Percentiles rank a stretch among this genome's conserved stretches.
These are phyloP conservation scores for Lophura nycthemera DNA, from an alignment of 2,113 vertebrate genomes.

Conservation along the genomic window DNA sequence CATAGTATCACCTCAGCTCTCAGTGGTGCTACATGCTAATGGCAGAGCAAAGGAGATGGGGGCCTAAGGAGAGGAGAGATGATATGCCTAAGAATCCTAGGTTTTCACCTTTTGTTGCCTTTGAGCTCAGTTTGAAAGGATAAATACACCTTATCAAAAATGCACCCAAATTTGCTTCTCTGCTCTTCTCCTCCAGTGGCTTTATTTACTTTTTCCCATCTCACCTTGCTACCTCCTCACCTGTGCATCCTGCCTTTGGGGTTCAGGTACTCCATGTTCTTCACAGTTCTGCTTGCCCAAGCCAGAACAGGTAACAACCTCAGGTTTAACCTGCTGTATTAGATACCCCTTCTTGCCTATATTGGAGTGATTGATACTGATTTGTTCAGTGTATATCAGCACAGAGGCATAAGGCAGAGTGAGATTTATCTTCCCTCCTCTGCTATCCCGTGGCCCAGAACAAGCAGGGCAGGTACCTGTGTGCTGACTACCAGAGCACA, in stretches of 20 bases:
- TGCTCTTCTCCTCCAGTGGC: not conserved
- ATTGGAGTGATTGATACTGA: not conserved
- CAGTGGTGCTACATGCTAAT: fast-evolving
- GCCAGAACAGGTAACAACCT: not conserved
- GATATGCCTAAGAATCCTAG: not conserved
- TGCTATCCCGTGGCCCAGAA: not conserved
- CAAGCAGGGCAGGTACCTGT: not conserved
- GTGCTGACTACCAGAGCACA: fast-evolving
- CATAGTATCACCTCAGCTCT: not conserved
- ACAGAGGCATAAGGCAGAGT: not conserved
- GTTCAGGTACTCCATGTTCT: not conserved
- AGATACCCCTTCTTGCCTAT: not conserved
- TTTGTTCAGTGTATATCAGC: not conserved
- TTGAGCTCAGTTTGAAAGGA: not conserved
- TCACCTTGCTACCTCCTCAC: not conserved
- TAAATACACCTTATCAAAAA: not conserved
- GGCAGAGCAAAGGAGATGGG: not conserved
- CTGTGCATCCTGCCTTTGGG: not conserved
- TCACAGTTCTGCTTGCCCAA: not conserved
- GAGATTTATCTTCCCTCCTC: not conserved
- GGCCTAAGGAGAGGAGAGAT: not conserved
- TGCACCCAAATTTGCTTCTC: not conserved
- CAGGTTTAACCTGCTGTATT: not conserved
- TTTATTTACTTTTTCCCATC: not conserved
- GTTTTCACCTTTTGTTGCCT: not conserved